Evolutionary conservation across 2,888 invertebrate genomes (phyloP).

Genomic region (Oeneis ivallda): DNA sequence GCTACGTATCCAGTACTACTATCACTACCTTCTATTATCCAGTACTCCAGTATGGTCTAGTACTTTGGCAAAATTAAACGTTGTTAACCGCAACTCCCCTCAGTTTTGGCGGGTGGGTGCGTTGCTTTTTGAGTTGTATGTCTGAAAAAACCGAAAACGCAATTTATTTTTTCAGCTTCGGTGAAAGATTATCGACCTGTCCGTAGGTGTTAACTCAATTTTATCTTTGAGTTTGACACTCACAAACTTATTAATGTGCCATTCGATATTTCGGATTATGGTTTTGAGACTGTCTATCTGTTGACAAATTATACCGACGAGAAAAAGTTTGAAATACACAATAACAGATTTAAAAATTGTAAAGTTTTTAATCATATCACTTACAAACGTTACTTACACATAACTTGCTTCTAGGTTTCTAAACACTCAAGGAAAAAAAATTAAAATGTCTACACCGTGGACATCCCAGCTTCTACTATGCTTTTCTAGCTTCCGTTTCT

Average conservation of each 20-base stretch:
- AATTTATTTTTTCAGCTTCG: conserved; percentile 45
- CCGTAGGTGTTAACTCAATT: conserved; percentile 57
- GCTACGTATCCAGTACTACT: too few species aligned
- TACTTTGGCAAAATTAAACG: not conserved
- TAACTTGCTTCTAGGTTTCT: too few species aligned
- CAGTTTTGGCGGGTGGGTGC: too few species aligned
- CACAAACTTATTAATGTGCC: conserved; percentile 35
- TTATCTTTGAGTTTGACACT: conserved; percentile 46
- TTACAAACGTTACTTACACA: too few species aligned
- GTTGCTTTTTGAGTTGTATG: conserved; percentile 1
- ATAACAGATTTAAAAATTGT: too few species aligned
- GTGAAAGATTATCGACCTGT: conserved; percentile 54
- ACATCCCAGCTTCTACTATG: too few species aligned
- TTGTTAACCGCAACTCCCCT: not conserved
- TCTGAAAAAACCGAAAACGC: conserved; percentile 20
- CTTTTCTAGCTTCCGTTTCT: too few species aligned
- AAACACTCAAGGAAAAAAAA: too few species aligned
- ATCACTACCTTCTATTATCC: too few species aligned
- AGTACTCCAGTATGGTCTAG: not conserved
- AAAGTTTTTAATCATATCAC: too few species aligned
- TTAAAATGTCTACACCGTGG: too few species aligned
- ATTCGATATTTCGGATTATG: conserved; percentile 25
- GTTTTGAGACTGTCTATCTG: conserved; percentile 4
- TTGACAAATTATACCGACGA: not conserved
- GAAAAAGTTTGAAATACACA: not conserved